Evolutionary conservation across 2,797 vertebrate species (phyloP).

Genomic region (Otolemur crassicaudatus): DNA sequence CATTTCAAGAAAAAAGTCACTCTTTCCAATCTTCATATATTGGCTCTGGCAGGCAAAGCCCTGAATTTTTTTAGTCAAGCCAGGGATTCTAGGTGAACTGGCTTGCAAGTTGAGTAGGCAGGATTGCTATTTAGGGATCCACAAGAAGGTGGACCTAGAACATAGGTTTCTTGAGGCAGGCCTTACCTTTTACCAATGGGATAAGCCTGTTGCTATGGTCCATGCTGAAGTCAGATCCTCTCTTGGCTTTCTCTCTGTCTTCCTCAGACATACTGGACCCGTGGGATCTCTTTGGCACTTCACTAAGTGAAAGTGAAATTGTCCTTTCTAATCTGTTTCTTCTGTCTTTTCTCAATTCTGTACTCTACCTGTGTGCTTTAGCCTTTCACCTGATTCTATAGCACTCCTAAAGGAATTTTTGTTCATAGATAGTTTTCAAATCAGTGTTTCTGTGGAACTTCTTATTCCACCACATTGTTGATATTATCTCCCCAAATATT

Average conservation of each 20-base stretch:
- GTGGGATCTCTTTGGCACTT: not conserved
- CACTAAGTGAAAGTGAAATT: not conserved
- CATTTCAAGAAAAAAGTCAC: not conserved
- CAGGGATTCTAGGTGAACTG: not conserved
- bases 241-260: not conserved
- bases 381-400: not conserved
- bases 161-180: not conserved
- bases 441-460: not conserved
- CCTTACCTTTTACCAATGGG: not conserved
- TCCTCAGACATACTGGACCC: not conserved
- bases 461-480: not conserved
- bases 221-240: not conserved
- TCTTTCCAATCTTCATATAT: not conserved
- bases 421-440: not conserved
- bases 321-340: not conserved
- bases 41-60: too few relatives aligned
- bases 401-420: not conserved
- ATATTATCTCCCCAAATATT: not conserved
- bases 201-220: not conserved
- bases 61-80: not conserved
- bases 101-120: not conserved
- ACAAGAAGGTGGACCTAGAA: not conserved
- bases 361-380: not conserved
- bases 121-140: not conserved
- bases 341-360: not conserved